A percentile compares a stretch with the other conserved stretches of the same genome.
These are phyloP conservation scores for Parauchenoglanis ngamensis DNA, from an alignment of 2,797 vertebrate species.

Conservation along the genomic window DNA sequence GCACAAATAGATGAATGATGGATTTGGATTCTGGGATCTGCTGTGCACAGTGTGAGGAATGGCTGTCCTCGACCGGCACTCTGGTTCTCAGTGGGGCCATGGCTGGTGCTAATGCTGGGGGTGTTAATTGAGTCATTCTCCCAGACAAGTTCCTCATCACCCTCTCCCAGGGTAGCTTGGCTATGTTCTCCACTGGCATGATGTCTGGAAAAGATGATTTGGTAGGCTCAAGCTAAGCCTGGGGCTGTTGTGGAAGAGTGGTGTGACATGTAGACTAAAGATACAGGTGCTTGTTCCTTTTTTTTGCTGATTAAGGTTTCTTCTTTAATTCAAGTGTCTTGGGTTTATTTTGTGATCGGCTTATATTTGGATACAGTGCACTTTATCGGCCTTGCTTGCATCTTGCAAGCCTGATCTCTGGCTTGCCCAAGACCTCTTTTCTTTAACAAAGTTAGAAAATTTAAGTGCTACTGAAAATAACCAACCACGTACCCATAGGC, in stretches of 20 bases:
- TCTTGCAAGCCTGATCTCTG: background rate
- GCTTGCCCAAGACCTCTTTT: background rate
- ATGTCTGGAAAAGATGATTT: conserved; percentile 44
- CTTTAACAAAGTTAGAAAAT: background rate
- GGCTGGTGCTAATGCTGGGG: conserved; percentile 70
- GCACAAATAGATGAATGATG: too few species aligned
- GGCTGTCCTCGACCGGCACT: conserved; percentile 32
- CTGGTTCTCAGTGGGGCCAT: conserved; percentile 26
- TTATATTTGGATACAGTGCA: background rate
- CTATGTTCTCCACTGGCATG: conserved; percentile 52
- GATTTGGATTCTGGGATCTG: too few species aligned
- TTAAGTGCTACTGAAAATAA: background rate
- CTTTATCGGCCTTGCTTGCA: background rate
- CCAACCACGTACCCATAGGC: background rate
- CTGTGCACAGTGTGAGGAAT: background rate
- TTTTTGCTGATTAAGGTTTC: background rate
- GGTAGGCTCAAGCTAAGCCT: conserved; percentile 41
- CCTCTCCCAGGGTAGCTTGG: conserved; percentile 65
- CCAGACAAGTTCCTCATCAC: conserved; percentile 64
- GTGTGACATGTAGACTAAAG: background rate
- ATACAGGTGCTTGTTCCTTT: background rate
- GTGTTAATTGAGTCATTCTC: conserved; percentile 77
- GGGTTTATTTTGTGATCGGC: background rate
- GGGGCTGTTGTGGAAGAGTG: background rate
- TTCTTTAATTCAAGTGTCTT: background rate